Base-by-base conservation (phyloP, 2,797 vertebrate genomes). In the Trematomus bernacchii region DNA sequence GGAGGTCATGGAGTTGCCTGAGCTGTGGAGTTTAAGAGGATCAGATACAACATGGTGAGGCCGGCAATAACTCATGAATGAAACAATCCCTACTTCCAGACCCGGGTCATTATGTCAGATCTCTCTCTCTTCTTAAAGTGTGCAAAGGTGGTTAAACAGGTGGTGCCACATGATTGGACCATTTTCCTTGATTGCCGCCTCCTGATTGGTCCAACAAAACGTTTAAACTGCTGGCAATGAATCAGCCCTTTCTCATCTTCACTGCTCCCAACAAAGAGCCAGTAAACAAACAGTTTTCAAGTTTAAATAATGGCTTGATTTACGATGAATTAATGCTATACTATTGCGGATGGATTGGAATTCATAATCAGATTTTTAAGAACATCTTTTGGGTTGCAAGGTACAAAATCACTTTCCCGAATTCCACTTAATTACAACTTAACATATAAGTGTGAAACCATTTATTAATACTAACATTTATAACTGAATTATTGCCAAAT, bases 21-120 rank as follows among this genome's bases (percentile, higher is more conserved):
- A 80, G 72, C 72, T 71, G 58, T 30, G 1, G 3, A 61, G 5
- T 40, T 23, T 66, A 77, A 79, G 73, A 85, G 79, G 81, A 84
- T 87, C 68, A 77, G 44, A 75, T 4, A 0, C 3, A 48, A 48
- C 2, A 13, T 53, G 42, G 12, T 69, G 50, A 10, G 44, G 57
- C 2, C 10, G 18, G 1, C 33, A 40, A 55, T 46, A 33, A 60
- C 44, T 57, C 54, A 84, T 76, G 50, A 55, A 64, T 42, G 9
- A 42, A 11, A 33, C 14, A 10, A 73, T 68, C 19, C 10, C 14
- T 54, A 21, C 52, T 30, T 62, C 51, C 27, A 1, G 2, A 37
- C 8, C 33, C 2, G 33, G 33, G 33, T 37, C 33, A 37, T 37
- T 37, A 37, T 37, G 33, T 37, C 33, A 37, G 7, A 6, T 37